Base-by-base conservation (phyloP, 2,797 vertebrate genomes). In the Acestrorhynchus altus region DNA sequence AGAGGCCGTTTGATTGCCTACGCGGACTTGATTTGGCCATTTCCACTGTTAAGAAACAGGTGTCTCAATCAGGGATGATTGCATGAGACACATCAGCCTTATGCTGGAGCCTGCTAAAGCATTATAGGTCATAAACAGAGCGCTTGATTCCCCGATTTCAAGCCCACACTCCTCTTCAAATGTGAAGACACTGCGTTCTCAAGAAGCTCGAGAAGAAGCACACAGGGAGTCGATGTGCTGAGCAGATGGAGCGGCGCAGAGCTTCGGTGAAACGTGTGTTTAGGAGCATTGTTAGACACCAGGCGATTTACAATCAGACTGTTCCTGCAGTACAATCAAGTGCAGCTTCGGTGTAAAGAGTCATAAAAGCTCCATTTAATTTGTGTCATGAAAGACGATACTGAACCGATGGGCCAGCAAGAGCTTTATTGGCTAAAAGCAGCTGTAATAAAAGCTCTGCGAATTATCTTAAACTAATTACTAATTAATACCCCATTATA, bases 61-160 rank as follows among this genome's bases (percentile, higher is more conserved):
- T 76, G 80, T 86, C 85, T 82, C 83, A 90, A 89, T 90, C 86
- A 89, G 59, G 75, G 66, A 86, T 90, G 87, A 90, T 87, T 90
- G 83, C 82, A 82, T 47, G 63, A 86, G 68, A 26, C 65, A 47
- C 70, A 56, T 69, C 70, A 68, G 39, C 54, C 72, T 66, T 65
- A 13, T 61, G 47, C 60, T 56, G 64, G 67, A 59, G 39, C 69
- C 56, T 64, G 69, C 72, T 61, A 72, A 72, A 77, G 42, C 68
- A 76, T 42, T 42, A 40, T 72, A 60, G 28, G 40, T 59, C 54
- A 68, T 81, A 73, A 81, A 77, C 75, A 77, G 47, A 74, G 67
- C 60, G 63, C 70, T 77, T 63, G 75, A 81, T 66, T 64, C 24
- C 13, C 61, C 40, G 1, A 12, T 39, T 75, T 64, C 9, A 57